phyloP scores from a whole-genome alignment of 2,113 vertebrate species.

The Bufo bufo region DNA sequence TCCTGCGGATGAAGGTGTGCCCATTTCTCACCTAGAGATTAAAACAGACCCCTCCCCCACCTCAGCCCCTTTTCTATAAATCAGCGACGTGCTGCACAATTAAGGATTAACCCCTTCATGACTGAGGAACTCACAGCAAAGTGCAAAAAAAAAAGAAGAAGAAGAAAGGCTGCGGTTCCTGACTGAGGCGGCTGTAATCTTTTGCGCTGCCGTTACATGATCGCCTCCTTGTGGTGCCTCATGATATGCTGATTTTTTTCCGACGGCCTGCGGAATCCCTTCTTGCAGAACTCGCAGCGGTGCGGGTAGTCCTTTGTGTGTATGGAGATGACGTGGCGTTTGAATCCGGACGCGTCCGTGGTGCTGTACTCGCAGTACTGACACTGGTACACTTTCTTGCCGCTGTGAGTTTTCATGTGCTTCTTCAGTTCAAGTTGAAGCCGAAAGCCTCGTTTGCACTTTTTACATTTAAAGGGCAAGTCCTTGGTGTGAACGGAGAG shows the following conservation, averaged over 20 bases:
- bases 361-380: constrained; percentile 99
- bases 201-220: constrained; percentile 73
- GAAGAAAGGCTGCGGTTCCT: not conserved
- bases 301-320: constrained; percentile 99
- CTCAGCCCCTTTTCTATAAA: not conserved
- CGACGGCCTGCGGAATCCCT: constrained; percentile 96
- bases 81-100: not conserved
- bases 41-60: not conserved
- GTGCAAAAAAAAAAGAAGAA: not conserved
- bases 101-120: constrained; percentile 1
- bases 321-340: constrained; percentile 98
- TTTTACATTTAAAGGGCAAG: constrained; percentile 97
- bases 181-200: not conserved
- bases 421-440: constrained; percentile 96
- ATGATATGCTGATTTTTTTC: constrained; percentile 99
- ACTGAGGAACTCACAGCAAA: not conserved
- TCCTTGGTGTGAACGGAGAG: constrained; percentile 98
- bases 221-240: constrained; percentile 96
- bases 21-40: not conserved
- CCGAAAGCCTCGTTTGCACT: constrained; percentile 93
- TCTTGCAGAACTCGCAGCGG: constrained; percentile 97
- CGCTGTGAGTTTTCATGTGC: constrained; percentile 99
- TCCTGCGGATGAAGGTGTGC: not conserved
- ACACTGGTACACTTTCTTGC: constrained; percentile 97
- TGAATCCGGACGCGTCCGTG: constrained; percentile 97